Evolutionary conservation across 2,888 invertebrate genomes (phyloP), one percentile per base, ranked within the genome.

Genomic region (Plagiodera versicolora): DNA sequence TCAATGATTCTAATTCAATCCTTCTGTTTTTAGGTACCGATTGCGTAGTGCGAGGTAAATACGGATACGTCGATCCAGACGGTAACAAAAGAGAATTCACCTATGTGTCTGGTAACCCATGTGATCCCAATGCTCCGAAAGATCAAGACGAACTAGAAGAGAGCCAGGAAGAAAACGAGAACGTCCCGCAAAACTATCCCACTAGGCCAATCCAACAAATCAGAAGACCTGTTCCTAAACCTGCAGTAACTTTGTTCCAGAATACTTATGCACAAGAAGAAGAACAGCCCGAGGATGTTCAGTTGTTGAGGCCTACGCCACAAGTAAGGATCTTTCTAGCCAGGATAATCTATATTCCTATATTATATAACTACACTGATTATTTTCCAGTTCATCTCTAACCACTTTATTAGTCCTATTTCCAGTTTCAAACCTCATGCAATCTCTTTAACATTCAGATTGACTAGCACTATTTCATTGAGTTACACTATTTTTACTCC

Each of bases 71-170:
- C 10, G 93, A 93, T 80, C 92, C 92, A 0, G 91, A 92, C 70
- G 93, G 93, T 69, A 91, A 92, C 81, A 91, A 91, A 74, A 81
- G 92, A 67, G 92, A 93, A 79, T 92, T 93, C 80, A 91, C 90
- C 4, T 93, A 93, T 80, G 92, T 92, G 0, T 91, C 91, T 19
- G 92, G 92, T 17, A 92, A 92, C 77, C 91, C 92, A 0, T 92
- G 92, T 75, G 92, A 92, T 75, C 92, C 92, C 6, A 92, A 91
- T 79, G 89, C 89, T n/a, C 88, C 88, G 0, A 86, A 88, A 66
- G 87, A 87, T 10, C 88, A 89, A 16, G 81, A 82, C 16, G 84
- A 85, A 32, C 53, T 55, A 9, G 47, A 83, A 81, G 78, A 81
- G 11, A 81, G 81, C 30, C 76, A 78, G 61, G 81, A 81, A 64